Percentiles rank a stretch among this genome's conserved stretches.
Evolutionary conservation across 2,113 vertebrate species (phyloP).

Genomic region (Tupaia chinensis): DNA sequence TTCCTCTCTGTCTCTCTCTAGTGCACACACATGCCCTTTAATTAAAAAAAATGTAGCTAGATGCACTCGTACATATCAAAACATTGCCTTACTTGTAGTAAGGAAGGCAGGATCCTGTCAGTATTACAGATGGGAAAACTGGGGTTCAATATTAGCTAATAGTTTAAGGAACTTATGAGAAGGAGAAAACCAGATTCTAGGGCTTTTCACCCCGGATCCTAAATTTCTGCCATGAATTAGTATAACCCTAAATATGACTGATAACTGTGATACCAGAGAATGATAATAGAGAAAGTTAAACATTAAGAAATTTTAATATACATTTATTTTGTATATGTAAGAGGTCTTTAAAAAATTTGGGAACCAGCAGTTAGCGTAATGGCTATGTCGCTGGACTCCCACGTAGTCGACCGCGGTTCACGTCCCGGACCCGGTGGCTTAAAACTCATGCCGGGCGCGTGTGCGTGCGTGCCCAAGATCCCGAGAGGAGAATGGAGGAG

Average conservation of each 20-base stretch:
- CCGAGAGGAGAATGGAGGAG: too few relatives aligned
- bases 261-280: neutral
- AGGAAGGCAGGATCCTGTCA: neutral
- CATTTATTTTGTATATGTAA: neutral
- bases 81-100: neutral
- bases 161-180: neutral
- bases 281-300: neutral
- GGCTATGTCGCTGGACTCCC: too few relatives aligned
- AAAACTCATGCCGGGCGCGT: too few relatives aligned
- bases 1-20: too few relatives aligned
- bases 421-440: too few relatives aligned
- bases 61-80: too few relatives aligned
- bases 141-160: neutral
- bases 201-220: neutral
- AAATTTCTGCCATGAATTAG: neutral
- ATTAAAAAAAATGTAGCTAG: too few relatives aligned
- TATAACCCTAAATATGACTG: neutral
- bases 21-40: too few relatives aligned
- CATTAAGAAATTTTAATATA: neutral
- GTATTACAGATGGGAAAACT: neutral
- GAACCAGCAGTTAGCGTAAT: too few relatives aligned
- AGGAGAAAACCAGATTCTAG: neutral
- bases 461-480: too few relatives aligned
- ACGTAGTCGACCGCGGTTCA: too few relatives aligned
- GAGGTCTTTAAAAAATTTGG: too few relatives aligned